Conservation (phyloP, 2,113 vertebrate species). For the Grallaria varia region DNA sequence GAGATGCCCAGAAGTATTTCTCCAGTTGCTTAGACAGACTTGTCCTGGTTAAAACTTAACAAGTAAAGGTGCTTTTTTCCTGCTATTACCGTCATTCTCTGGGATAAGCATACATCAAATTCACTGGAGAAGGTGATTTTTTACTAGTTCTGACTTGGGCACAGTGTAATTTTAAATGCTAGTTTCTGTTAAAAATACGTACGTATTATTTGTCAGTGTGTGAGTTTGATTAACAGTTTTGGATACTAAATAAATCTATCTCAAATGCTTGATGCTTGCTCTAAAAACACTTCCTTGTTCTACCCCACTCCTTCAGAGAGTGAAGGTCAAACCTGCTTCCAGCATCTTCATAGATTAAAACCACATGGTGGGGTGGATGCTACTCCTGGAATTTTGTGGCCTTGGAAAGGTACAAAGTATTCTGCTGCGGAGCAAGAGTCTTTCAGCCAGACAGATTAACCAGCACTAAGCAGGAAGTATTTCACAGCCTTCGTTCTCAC, state of each 20-base stretch:
- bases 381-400: neutral
- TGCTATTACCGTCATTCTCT: neutral
- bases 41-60: neutral
- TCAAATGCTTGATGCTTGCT: neutral
- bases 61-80: neutral
- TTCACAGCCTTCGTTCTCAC: neutral
- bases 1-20: neutral
- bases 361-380: neutral
- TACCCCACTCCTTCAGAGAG: neutral
- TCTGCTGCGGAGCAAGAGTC: neutral
- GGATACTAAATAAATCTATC: neutral
- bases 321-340: neutral
- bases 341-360: neutral
- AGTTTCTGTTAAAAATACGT: neutral
- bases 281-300: neutral
- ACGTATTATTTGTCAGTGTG: neutral
- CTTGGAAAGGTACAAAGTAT: neutral
- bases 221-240: neutral
- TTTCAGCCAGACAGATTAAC: neutral
- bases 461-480: neutral
- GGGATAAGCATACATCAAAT: accelerated
- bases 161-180: neutral
- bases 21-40: neutral
- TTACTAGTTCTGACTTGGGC: neutral
- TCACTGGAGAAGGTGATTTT: neutral